Base-by-base conservation (phyloP, 2,888 invertebrate species). In the Cepaea hortensis region DNA sequence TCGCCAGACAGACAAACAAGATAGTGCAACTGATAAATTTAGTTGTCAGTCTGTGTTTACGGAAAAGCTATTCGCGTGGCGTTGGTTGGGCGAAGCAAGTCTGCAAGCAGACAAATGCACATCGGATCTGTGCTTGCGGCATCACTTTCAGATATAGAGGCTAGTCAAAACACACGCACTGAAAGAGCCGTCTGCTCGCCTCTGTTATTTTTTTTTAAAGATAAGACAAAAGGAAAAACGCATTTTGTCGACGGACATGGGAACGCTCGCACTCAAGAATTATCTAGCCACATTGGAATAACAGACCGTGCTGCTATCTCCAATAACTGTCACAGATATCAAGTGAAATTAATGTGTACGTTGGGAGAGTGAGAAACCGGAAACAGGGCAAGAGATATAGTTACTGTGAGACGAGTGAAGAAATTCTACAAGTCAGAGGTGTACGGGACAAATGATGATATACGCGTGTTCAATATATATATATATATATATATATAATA, bases 271-370 rank as follows among this genome's bases (percentile, higher is more conserved):
- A 55, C 18, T 23, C 23, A 82, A 13, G 73, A 0, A 13, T 55
- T 82, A 82, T 82, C 82, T 70, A 11, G 82, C n/a, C 73, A 35
- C 23, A 82, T 61, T 72, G 23, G 72, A 82, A 82, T 82, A 82
- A 82, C 72, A 55, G 35, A 73, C 82, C 35, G 82, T 73, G 72
- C 5, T 72, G 9, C 7, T 82, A 55, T 72, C 72, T 23, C 3
- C 82, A 23, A 55, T n/a, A 23, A 20, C 68, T 82, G 82, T 82
- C 82, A 61, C 35, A 35, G 72, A 55, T 82, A 82, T 82, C 82
- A 11, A 3, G 46, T 70, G 72, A 61, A 82, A 70, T 35, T 13
- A 70, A 70, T 70, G 70, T 20, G 50, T 70, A 46, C 46, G 70
- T 18, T n/a, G 9, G 68, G 81, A 55, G 23, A 7, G 50, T 9